Evolutionary conservation across 1,140 invertebrate species (phyloP), one percentile per base, ranked within the genome.

Genomic region (Trachymyrmex septentrionalis): DNA sequence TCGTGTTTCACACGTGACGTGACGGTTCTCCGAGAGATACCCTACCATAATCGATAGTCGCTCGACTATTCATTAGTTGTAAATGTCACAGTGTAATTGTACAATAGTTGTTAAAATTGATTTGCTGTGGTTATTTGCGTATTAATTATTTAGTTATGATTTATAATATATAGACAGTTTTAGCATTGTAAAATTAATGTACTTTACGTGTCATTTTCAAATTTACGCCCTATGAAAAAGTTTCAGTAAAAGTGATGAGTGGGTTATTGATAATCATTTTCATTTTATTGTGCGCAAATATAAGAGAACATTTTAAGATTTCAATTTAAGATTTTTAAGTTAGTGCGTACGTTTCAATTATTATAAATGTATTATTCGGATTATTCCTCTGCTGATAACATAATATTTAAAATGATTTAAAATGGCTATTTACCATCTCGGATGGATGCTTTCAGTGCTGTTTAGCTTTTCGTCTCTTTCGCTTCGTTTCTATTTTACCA

Each of bases 391-490:
- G 38, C 55, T 75, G 38, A 84, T 84, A 84, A 73, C 53, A 73
- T 82, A 82, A 82, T 14, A 73, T 38, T 82, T 48, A 48, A 84
- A 73, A 38, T 73, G 55, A 72, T 38, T 82, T 48, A 48, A 84
- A 84, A 38, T 75, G 69, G 63, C 80, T 24, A 84, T 50, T 75
- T 10, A 19, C 38, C 69, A 30, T 84, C 21, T 63, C 38, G 38
- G 14, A 61, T 48, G 80, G 19, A 61, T 27, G 67, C 24, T 72
- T 27, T 84, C 69, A 19, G 12, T 34, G 34, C 19, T 53, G 80
- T 82, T 82, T 59, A 82, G n/a, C 55, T 61, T 19, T 34, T 61
- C 55, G 24, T 27, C 57, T 50, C 69, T 61, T 63, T 84, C 44
- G 80, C 69, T 2, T 84, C 24, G 38, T 73, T 84, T 63, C 27